Percentiles rank a stretch among this genome's conserved stretches.
Evolutionary conservation across 2,888 invertebrate species (phyloP).

Genomic region (Bruchidius siliquastri): DNA sequence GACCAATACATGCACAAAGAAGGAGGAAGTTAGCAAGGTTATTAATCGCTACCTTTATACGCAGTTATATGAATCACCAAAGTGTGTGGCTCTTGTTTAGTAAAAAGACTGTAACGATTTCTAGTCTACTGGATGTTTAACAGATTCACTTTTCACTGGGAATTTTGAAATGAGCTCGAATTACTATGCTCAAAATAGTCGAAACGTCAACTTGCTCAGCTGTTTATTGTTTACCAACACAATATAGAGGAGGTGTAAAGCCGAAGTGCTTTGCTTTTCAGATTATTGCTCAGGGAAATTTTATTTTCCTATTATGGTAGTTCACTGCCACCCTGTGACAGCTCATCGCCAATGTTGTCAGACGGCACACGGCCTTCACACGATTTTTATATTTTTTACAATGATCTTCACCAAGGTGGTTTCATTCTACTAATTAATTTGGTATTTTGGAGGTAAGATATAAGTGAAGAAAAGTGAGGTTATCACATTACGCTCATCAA

Average conservation of each 20-base stretch:
- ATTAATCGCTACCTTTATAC: constrained; percentile 3
- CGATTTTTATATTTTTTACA: too few species aligned
- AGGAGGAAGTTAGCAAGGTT: not conserved
- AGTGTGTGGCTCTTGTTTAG: not conserved
- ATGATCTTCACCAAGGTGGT: too few species aligned
- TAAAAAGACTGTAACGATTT: not conserved
- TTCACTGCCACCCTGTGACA: not conserved
- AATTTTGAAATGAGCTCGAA: constrained; percentile 17
- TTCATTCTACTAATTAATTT: too few species aligned
- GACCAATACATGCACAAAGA: constrained; percentile 17
- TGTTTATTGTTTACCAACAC: constrained; percentile 29
- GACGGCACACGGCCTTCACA: too few species aligned
- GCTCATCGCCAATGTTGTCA: too few species aligned
- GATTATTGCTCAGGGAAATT: constrained; percentile 3
- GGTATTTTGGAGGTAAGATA: too few species aligned
- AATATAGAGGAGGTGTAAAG: not conserved
- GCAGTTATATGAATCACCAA: constrained; percentile 6
- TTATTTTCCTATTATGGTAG: constrained; percentile 9
- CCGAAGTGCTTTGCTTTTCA: not conserved
- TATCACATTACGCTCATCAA: too few species aligned
- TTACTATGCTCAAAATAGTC: too few species aligned
- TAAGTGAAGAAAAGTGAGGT: too few species aligned
- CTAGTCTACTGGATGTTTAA: not conserved
- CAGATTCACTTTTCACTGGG: constrained; percentile 7
- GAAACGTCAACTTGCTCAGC: constrained; percentile 16